Percentiles rank a stretch among this genome's conserved stretches.
Conservation (phyloP, 1,140 invertebrate species). For the Macrostomum lignano region DNA sequence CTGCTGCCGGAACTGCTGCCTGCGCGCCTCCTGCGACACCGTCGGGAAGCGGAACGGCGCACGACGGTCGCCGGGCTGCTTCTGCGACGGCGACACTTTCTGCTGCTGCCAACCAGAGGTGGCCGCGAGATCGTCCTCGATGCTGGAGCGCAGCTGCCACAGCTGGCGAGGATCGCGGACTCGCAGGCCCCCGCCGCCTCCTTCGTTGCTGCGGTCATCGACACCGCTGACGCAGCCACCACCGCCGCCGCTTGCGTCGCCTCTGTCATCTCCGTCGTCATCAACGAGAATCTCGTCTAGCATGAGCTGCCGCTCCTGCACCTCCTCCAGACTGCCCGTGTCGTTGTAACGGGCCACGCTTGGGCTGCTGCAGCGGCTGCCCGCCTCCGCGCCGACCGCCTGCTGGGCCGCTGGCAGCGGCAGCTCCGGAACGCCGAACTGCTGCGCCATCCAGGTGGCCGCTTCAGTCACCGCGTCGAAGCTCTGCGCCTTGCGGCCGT, state of each 20-base stretch:
- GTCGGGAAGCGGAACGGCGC: too few species aligned
- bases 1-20: too few species aligned
- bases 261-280: slow-evolving; percentile 12
- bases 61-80: too few species aligned
- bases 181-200: slow-evolving; percentile 14
- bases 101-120: slow-evolving; percentile 9
- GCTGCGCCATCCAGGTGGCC: too few species aligned
- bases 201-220: slow-evolving; percentile 6
- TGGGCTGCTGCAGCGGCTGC: slow-evolving; percentile 9
- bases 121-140: slow-evolving; percentile 6
- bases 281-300: too few species aligned
- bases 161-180: slow-evolving; percentile 15
- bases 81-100: slow-evolving; percentile 10
- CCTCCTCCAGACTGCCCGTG: slow-evolving; percentile 31
- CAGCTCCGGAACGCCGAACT: too few species aligned
- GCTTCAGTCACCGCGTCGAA: too few species aligned
- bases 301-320: slow-evolving; percentile 17
- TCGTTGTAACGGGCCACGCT: slow-evolving; percentile 32
- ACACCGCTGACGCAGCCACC: too few species aligned
- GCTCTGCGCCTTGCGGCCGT: too few species aligned
- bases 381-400: too few species aligned
- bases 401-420: too few species aligned
- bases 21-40: slow-evolving; percentile 5
- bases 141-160: slow-evolving; percentile 8
- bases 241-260: slow-evolving; percentile 4